These are phyloP conservation scores for Neodiprion virginianus DNA, from an alignment of 1,140 invertebrate genomes.

Conservation along the genomic window DNA sequence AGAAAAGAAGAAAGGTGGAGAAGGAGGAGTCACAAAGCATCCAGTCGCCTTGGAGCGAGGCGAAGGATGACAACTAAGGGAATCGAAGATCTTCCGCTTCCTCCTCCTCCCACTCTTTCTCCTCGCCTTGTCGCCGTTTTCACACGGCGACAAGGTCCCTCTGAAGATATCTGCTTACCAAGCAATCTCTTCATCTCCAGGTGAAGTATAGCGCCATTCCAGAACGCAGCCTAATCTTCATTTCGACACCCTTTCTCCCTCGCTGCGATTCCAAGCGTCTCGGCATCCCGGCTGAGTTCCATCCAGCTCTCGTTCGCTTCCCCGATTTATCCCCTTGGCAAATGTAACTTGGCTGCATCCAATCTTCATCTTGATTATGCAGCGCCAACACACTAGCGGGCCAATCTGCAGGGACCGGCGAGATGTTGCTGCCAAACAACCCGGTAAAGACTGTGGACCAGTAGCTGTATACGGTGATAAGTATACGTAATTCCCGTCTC, in stretches of 20 bases:
- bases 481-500: too few relatives aligned
- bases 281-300: background rate
- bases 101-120: conserved; percentile 9
- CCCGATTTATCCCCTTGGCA: background rate
- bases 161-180: conserved; percentile 47
- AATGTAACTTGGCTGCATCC: background rate
- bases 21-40: background rate
- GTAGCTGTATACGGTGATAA: too few relatives aligned
- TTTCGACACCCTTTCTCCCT: conserved; percentile 38
- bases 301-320: background rate
- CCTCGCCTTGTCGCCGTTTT: conserved; percentile 26
- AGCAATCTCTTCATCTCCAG: conserved; percentile 45
- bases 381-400: conserved; percentile 40
- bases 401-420: conserved; percentile 33
- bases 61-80: background rate
- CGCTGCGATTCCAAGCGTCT: background rate
- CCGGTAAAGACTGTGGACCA: conserved; percentile 34
- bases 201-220: conserved; percentile 33
- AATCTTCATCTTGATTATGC: conserved; percentile 53
- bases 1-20: background rate
- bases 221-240: conserved; percentile 46
- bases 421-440: conserved; percentile 42
- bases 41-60: background rate
- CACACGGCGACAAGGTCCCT: conserved; percentile 9
- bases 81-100: background rate